Evolutionary conservation across 2,797 vertebrate genomes (phyloP).

Genomic region (Pangasius krempfi): DNA sequence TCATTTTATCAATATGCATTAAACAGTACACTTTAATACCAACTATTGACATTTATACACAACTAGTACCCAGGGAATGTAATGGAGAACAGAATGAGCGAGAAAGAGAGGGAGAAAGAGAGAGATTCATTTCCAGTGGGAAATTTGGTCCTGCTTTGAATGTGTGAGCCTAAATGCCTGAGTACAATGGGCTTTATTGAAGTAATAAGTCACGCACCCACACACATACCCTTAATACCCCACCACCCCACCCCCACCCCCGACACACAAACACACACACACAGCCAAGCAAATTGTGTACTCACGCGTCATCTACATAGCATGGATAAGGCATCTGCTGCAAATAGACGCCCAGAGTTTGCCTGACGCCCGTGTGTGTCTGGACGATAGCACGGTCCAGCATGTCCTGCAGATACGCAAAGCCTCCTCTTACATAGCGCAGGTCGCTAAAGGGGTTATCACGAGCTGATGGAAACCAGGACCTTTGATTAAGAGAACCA

Average conservation of each 20-base stretch:
- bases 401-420: conserved; percentile 92
- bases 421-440: conserved; percentile 95
- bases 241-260: background rate
- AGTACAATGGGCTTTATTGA: conserved; percentile 30
- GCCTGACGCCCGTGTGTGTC: conserved; percentile 76
- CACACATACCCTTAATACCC: background rate
- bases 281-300: conserved; percentile 52
- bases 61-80: background rate
- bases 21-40: conserved; percentile 26
- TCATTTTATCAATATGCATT: background rate
- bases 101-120: background rate
- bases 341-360: conserved; percentile 86
- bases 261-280: background rate
- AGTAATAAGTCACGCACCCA: conserved; percentile 26
- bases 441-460: conserved; percentile 89
- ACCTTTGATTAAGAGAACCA: conserved; percentile 72
- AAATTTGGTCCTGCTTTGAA: conserved; percentile 28
- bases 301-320: conserved; percentile 91
- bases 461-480: conserved; percentile 90
- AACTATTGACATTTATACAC: conserved; percentile 20
- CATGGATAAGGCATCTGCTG: conserved; percentile 99
- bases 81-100: background rate
- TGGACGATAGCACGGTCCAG: conserved; percentile 88
- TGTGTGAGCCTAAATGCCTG: conserved; percentile 3
- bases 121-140: conserved; percentile 9